Evolutionary conservation across 2,113 vertebrate species (phyloP).

Genomic region (Leptodactylus fuscus): DNA sequence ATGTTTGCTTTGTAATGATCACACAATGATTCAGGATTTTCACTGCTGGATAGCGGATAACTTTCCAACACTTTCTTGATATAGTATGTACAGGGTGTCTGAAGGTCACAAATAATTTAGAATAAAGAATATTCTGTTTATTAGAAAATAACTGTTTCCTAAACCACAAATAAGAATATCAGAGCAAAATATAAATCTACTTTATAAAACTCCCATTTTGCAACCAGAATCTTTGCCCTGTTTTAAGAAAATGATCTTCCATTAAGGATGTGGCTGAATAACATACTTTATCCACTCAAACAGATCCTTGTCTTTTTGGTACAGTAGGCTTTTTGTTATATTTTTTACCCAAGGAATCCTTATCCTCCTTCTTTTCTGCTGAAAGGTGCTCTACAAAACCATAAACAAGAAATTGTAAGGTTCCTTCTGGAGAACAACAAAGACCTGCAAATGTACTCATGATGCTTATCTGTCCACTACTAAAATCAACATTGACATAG

Average conservation of each 20-base stretch:
- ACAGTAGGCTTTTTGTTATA: constrained; percentile 32
- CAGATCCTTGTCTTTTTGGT: constrained; percentile 45
- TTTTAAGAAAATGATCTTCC: too few relatives aligned
- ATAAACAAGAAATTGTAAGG: constrained; percentile 48
- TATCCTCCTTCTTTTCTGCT: too few relatives aligned
- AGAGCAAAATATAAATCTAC: neutral
- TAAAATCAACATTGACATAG: too few relatives aligned
- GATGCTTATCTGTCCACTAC: constrained; percentile 37
- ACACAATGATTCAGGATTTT: neutral
- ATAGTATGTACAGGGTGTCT: neutral
- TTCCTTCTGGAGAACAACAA: constrained; percentile 12
- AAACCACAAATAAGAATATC: neutral
- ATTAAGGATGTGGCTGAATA: too few relatives aligned
- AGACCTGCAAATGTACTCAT: constrained; percentile 25
- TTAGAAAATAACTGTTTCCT: neutral
- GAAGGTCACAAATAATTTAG: neutral
- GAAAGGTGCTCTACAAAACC: too few relatives aligned
- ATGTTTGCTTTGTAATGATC: neutral
- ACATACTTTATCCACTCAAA: too few relatives aligned
- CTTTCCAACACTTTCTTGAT: neutral
- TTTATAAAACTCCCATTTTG: neutral
- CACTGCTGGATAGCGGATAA: neutral
- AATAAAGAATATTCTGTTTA: neutral
- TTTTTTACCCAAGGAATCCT: too few relatives aligned
- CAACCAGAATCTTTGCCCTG: too few relatives aligned